phyloP scores from a whole-genome alignment of 2,888 invertebrate genomes.

The Agriotes lineatus region DNA sequence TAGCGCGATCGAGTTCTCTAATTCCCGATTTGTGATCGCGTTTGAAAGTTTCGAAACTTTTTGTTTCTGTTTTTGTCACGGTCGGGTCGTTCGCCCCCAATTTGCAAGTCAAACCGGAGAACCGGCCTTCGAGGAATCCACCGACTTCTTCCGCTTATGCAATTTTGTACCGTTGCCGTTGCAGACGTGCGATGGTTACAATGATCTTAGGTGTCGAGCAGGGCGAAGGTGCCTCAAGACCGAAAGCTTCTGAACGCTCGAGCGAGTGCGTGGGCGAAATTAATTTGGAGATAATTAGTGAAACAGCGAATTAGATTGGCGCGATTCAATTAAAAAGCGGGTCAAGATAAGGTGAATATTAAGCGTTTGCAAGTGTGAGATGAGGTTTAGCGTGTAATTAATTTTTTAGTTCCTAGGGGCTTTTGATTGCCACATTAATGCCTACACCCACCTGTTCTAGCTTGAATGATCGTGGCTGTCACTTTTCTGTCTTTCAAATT shows the following conservation, averaged over 20 bases:
- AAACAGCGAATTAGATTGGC: background rate
- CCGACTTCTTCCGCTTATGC: constrained; percentile 32
- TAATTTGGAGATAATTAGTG: background rate
- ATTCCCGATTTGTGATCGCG: constrained; percentile 8
- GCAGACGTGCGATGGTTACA: constrained; percentile 11
- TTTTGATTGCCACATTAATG: too few species aligned
- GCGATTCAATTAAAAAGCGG: constrained; percentile 4
- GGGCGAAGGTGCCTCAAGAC: background rate
- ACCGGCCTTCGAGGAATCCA: constrained; percentile 32
- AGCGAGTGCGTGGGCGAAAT: background rate
- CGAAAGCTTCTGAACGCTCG: background rate
- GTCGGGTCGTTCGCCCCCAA: constrained; percentile 30
- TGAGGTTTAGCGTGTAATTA: too few species aligned
- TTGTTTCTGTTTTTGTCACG: constrained; percentile 18
- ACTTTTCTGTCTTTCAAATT: too few species aligned
- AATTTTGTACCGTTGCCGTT: constrained; percentile 36
- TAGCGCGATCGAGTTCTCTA: too few species aligned
- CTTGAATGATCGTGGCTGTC: too few species aligned
- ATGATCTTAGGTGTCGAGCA: constrained; percentile 1
- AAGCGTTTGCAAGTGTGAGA: too few species aligned
- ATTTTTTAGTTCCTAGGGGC: too few species aligned
- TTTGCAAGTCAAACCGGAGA: constrained; percentile 33
- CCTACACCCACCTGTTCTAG: too few species aligned
- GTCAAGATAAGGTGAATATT: background rate
- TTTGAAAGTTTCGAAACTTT: constrained; percentile 21